Conservation (phyloP, 2,888 invertebrate genomes). For the Geotrupes spiniger region DNA sequence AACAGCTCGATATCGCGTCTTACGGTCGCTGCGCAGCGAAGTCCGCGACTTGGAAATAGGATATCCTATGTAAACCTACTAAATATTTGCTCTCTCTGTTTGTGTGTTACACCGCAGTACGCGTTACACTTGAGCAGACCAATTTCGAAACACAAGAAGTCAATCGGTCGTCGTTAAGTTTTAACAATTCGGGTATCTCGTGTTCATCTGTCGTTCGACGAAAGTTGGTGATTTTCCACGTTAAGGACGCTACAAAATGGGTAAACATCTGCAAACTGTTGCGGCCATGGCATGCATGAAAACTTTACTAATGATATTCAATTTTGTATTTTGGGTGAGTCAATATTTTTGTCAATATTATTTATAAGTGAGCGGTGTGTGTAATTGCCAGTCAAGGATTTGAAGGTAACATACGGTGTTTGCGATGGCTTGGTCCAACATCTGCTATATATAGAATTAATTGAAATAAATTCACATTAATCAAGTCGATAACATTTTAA, state of each 20-base stretch:
- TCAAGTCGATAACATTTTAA: too few relatives aligned
- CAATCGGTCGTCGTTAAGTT: neutral
- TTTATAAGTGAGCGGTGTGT: too few relatives aligned
- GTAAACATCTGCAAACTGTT: slow-evolving; percentile 69
- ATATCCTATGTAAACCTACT: slow-evolving; percentile 5
- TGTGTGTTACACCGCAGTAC: neutral
- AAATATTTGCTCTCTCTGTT: slow-evolving; percentile 1
- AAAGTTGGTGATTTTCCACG: slow-evolving; percentile 3
- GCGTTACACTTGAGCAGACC: neutral
- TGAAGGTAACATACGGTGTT: too few relatives aligned
- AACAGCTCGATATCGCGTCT: neutral
- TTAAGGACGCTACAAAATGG: slow-evolving; percentile 52
- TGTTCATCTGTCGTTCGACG: neutral
- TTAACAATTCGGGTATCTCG: neutral
- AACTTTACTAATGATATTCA: slow-evolving; percentile 74
- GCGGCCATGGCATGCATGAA: slow-evolving; percentile 77
- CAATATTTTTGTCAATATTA: too few relatives aligned
- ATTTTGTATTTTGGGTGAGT: slow-evolving; percentile 79
- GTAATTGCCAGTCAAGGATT: too few relatives aligned
- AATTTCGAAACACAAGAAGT: neutral
- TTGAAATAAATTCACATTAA: too few relatives aligned
- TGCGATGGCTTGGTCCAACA: too few relatives aligned
- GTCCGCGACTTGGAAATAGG: neutral
- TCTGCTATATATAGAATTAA: too few relatives aligned
- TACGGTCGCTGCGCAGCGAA: neutral